Conservation (phyloP, 2,113 vertebrate genomes). For the Tauraco erythrolophus region DNA sequence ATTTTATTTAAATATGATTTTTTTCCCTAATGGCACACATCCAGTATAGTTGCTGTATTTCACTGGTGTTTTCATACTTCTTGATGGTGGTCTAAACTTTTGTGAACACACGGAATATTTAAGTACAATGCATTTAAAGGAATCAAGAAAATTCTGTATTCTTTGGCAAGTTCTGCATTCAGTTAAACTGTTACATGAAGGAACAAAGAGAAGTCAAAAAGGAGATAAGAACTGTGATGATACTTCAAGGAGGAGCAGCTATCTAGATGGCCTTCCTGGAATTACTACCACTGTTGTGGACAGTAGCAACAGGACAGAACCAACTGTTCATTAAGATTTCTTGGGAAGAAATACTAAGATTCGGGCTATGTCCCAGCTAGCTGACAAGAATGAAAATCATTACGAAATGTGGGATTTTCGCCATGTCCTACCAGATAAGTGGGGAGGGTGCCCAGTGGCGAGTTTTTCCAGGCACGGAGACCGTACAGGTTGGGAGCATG, state of each 20-base stretch:
- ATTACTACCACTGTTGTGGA: neutral
- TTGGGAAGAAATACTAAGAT: neutral
- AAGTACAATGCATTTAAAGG: neutral
- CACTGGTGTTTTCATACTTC: neutral
- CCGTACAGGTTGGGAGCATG: accelerated
- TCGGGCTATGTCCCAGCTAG: accelerated
- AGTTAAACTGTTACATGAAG: neutral
- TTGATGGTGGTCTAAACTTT: neutral
- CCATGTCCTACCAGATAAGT: neutral
- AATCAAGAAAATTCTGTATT: neutral
- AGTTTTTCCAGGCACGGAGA: neutral
- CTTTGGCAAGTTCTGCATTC: neutral
- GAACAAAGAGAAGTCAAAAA: neutral
- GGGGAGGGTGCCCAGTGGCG: neutral
- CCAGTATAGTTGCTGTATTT: neutral
- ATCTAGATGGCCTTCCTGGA: neutral
- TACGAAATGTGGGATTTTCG: neutral
- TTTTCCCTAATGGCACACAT: neutral
- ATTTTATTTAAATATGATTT: slow-evolving; percentile 18
- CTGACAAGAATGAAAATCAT: neutral
- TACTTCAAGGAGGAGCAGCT: neutral
- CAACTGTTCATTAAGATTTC: neutral
- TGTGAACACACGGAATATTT: neutral
- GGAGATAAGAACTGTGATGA: neutral
- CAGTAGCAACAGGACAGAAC: neutral